Conservation (phyloP, 2,797 vertebrate genomes). For the Antrozous pallidus region DNA sequence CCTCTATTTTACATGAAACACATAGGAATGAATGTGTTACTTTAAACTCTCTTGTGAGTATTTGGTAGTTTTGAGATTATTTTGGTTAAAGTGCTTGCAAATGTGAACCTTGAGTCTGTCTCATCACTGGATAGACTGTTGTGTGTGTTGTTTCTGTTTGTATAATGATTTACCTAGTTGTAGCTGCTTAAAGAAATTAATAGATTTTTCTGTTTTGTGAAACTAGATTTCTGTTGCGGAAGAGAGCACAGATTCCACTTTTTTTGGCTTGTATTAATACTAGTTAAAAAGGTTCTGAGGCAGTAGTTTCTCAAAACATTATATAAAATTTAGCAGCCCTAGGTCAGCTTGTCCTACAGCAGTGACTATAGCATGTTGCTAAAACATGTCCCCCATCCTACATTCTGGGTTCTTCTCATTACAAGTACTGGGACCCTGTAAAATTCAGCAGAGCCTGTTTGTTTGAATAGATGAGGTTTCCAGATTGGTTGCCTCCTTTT, state of each 20-base stretch:
- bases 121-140: not conserved
- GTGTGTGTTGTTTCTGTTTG: not conserved
- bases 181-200: not conserved
- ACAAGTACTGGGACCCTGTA: not conserved
- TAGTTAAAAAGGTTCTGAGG: not conserved
- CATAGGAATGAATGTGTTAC: not conserved
- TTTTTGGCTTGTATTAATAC: not conserved
- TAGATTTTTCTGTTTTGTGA: not conserved
- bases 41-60: not conserved
- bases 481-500: not conserved
- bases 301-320: not conserved
- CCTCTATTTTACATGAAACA: not conserved
- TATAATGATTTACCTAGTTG: not conserved
- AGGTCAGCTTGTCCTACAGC: not conserved
- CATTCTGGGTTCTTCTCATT: not conserved
- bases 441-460: not conserved
- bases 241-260: not conserved
- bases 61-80: not conserved
- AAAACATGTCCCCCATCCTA: not conserved
- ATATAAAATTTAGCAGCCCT: not conserved
- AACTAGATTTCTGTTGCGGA: not conserved
- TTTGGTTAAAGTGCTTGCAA: not conserved
- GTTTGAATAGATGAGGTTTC: not conserved
- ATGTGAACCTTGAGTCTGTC: not conserved
- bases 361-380: not conserved